Percentiles rank a stretch among this genome's conserved stretches.
Evolutionary conservation across 1,140 invertebrate species (phyloP).

Genomic region (Diprion similis): DNA sequence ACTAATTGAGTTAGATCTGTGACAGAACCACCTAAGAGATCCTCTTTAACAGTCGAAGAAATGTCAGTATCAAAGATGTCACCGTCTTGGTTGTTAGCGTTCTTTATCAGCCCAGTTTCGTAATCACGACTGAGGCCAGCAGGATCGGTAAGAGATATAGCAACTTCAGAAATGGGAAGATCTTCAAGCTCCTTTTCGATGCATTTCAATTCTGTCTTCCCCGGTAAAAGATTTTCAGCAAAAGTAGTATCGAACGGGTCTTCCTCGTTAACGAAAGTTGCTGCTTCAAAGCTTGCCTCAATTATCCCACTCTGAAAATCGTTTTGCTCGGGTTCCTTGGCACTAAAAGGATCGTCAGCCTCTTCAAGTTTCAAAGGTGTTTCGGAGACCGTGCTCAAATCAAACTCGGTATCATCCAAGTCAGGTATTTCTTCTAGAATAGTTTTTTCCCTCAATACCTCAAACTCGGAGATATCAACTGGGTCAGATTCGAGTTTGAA

Average conservation of each 20-base stretch:
- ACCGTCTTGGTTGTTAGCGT: conserved; percentile 18
- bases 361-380: conserved; percentile 43
- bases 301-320: conserved; percentile 48
- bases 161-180: conserved; percentile 49
- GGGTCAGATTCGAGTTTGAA: conserved; percentile 29
- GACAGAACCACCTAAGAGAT: conserved; percentile 76
- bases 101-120: conserved; percentile 49
- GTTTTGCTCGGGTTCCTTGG: conserved; percentile 44
- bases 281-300: conserved; percentile 55
- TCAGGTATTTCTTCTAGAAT: conserved; percentile 55
- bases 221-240: conserved; percentile 78
- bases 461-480: conserved; percentile 54
- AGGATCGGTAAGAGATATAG: conserved; percentile 53
- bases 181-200: conserved; percentile 69
- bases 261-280: conserved; percentile 59
- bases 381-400: conserved; percentile 41
- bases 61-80: conserved; percentile 44
- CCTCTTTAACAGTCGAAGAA: conserved; percentile 51
- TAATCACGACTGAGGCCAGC: conserved; percentile 64
- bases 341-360: conserved; percentile 51
- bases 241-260: conserved; percentile 90
- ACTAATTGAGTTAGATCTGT: conserved; percentile 76
- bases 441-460: conserved; percentile 53
- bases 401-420: conserved; percentile 60
- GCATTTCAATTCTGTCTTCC: conserved; percentile 69